Base-by-base conservation (phyloP, 1,140 invertebrate species). In the Drosophila guanche region DNA sequence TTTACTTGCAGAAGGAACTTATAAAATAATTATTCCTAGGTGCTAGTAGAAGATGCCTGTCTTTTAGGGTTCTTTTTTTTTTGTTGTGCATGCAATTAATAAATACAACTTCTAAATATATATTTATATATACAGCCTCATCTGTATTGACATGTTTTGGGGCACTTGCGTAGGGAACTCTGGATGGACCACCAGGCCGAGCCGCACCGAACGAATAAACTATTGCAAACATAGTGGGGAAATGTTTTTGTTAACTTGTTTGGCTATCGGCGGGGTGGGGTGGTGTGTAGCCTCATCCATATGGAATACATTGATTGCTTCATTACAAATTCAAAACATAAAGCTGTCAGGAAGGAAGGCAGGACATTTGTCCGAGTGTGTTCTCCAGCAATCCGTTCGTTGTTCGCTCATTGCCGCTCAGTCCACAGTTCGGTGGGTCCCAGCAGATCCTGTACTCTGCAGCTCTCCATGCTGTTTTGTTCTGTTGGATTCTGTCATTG, bases 331-430 rank as follows among this genome's bases (percentile, higher is more conserved):
- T 73, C 40, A 62, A 74, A 76, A 68, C 57, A 54, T 55, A 59
- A 77, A 76, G 66, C 73, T 68, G 66, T 68, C 66, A 67, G 66
- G 66, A 67, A 67, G 65, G 62, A 68, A 60, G 66, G 48, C 60
- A 61, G 66, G 41, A 71, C 67, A 60, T 71, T 71, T 37, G 48
- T 6, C n/a, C 20, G 20, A 23, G 48, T 60, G 29, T 52, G 55
- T 55, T 50, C 55, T 50, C 41, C 50, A 46, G 61, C 61, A 54
- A 66, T 52, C 61, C 50, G 58, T 65, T 37, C 22, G 50, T 61
- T 61, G 57, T 62, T 10, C 52, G 58, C 29, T 33, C 29, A 33
- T 33, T 33, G 29, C 29, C 29, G 16, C 16, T 20, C 16, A 20
- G 16, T 20, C 16, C 16, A 3, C 29, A 33, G 29, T 33, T 29